Conservation (phyloP, 2,888 invertebrate species). For the Euphydryas editha region DNA sequence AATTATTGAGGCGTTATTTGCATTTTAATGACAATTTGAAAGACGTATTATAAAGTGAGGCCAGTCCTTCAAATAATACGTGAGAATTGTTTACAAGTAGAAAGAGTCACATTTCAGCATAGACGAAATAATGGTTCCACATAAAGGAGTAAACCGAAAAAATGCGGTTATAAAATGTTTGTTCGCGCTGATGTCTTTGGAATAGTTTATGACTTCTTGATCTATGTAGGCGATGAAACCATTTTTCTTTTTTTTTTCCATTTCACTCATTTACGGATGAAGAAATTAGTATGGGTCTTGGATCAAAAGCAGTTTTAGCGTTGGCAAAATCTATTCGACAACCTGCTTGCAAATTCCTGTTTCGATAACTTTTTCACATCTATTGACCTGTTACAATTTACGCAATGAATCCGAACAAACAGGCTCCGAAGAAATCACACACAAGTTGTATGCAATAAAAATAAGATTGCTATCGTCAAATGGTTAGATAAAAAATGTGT, state of each 20-base stretch:
- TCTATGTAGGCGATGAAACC: constrained; percentile 50
- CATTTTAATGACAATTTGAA: too few relatives aligned
- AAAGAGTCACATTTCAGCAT: too few relatives aligned
- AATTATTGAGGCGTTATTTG: too few relatives aligned
- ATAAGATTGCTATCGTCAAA: background rate
- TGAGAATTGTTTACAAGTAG: too few relatives aligned
- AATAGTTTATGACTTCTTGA: background rate
- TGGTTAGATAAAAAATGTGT: background rate
- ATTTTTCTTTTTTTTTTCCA: too few relatives aligned
- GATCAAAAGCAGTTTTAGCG: constrained; percentile 48
- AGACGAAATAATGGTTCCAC: too few relatives aligned
- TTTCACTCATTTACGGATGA: constrained; percentile 42
- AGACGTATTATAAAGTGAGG: too few relatives aligned
- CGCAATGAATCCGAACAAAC: constrained; percentile 42
- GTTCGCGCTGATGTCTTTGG: background rate
- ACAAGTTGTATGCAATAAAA: background rate
- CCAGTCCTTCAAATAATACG: too few relatives aligned
- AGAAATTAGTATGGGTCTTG: constrained; percentile 46
- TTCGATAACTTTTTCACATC: constrained; percentile 44
- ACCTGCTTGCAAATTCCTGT: constrained; percentile 29
- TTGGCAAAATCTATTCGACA: constrained; percentile 38
- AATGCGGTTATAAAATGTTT: background rate
- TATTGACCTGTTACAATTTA: constrained; percentile 42
- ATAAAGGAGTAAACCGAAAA: background rate
- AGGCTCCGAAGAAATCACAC: constrained; percentile 40